These are phyloP conservation scores for Thelaira solivaga DNA, from an alignment of 2,888 invertebrate genomes.

Conservation along the genomic window DNA sequence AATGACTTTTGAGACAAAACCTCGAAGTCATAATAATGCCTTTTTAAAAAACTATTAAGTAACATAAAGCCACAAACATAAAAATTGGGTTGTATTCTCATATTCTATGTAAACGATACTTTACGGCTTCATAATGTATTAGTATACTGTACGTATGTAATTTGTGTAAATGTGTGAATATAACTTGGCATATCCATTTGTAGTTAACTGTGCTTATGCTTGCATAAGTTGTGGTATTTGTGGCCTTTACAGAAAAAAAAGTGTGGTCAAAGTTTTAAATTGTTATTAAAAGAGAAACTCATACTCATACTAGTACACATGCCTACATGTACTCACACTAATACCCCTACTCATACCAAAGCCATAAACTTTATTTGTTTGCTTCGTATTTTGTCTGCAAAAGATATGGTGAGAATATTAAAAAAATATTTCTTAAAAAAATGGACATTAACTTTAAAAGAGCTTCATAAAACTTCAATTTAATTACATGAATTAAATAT, in stretches of 20 bases:
- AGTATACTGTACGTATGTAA: background rate
- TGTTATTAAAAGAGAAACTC: constrained; percentile 15
- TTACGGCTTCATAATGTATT: background rate
- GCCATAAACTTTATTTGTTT: constrained; percentile 19
- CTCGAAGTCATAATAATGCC: constrained; percentile 48
- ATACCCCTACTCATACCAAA: background rate
- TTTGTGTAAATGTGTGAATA: background rate
- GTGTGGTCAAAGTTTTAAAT: constrained; percentile 42
- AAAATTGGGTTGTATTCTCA: constrained; percentile 1
- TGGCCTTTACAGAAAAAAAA: constrained; percentile 9
- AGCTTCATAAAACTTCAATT: constrained; percentile 8
- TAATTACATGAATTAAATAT: constrained; percentile 13
- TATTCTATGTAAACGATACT: constrained; percentile 18
- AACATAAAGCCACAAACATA: constrained; percentile 10
- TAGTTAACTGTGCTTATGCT: constrained; percentile 20
- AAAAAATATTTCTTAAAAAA: too few relatives aligned
- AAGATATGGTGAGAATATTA: background rate
- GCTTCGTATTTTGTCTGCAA: background rate
- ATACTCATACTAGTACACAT: too few relatives aligned
- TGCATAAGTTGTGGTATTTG: constrained; percentile 39
- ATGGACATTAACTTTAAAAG: background rate
- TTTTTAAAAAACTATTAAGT: constrained; percentile 18
- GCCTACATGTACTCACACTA: too few relatives aligned
- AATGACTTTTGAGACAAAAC: constrained; percentile 55
- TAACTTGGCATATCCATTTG: background rate